Evolutionary conservation across 2,888 invertebrate genomes (phyloP), one percentile per base, ranked within the genome.

Genomic region (Trisateles emortualis): DNA sequence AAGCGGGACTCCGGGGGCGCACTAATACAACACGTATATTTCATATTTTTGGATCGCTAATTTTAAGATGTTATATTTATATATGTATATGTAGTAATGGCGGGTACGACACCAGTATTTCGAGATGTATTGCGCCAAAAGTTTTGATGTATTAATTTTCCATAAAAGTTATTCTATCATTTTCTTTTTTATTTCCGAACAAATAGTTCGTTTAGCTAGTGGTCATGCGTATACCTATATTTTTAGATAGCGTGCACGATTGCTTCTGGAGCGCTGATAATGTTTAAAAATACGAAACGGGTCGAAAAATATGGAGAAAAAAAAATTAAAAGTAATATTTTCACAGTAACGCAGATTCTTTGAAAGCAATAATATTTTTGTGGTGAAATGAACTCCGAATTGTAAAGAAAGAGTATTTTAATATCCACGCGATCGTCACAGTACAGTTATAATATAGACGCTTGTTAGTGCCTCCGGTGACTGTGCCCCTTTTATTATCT

Each of bases 1-100:
- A 83, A 81, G 84, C 77, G 85, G 77, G 79, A 84, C 85, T 85
- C 88, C 80, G 87, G 84, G 87, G 91, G 90, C 87, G 90, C 87
- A 84, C 86, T 85, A 85, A 87, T 84, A 88, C 88, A 87, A 87
- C 87, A 87, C 88, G 92, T 90, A 92, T 92, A 92, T 91, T 92
- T 92, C 90, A 90, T 92, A 92, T 92, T 92, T 92, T 92, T 92
- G 92, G 92, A 92, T 92, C 86, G 92, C 92, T 92, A 92, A 91
- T 91, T 92, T 92, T 92, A 92, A 92, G 92, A 92, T 89, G 90
- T 91, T 92, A 92, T 92, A 92, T 92, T 92, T 92, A 92, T 90
- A 92, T 92, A 92, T 92, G 86, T 92, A 91, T 90, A 91, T 89
- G 92, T 92, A 91, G 91, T 87, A 79, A 83, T 81, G 91, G 92